Percentiles rank a stretch among this genome's conserved stretches.
Evolutionary conservation across 1,140 invertebrate species (phyloP).

Genomic region (Micrasema longulum): DNA sequence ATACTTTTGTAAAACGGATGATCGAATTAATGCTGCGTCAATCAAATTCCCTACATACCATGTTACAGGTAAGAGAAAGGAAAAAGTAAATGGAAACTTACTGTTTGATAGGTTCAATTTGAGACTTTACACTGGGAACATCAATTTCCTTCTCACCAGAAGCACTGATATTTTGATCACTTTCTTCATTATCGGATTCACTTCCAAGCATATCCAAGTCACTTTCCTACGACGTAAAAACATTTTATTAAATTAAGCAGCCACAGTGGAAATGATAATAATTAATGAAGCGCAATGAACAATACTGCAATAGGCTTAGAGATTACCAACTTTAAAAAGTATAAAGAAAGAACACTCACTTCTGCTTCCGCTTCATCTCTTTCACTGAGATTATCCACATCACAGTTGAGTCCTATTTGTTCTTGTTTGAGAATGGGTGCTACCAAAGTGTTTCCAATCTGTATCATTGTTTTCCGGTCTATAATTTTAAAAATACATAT

Average conservation of each 20-base stretch:
- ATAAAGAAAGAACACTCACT: slow-evolving; percentile 60
- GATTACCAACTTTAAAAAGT: background rate
- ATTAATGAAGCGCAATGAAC: too few species aligned
- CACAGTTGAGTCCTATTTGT: slow-evolving; percentile 70
- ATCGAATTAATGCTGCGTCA: too few species aligned
- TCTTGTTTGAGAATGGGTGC: slow-evolving; percentile 71
- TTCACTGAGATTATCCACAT: slow-evolving; percentile 78
- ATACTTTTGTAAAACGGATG: too few species aligned
- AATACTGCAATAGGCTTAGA: too few species aligned
- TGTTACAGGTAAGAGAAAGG: too few species aligned
- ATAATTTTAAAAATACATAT: slow-evolving; percentile 55
- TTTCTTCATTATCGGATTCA: slow-evolving; percentile 76
- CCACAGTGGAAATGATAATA: too few species aligned
- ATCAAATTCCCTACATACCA: too few species aligned
- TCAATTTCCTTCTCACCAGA: slow-evolving; percentile 60
- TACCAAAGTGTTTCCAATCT: slow-evolving; percentile 79
- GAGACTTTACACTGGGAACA: slow-evolving; percentile 53
- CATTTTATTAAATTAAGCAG: background rate
- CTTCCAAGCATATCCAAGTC: slow-evolving; percentile 65
- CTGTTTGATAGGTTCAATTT: slow-evolving; percentile 70
- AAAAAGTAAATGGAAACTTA: slow-evolving; percentile 56
- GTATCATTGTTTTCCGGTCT: slow-evolving; percentile 63
- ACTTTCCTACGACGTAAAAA: slow-evolving; percentile 60
- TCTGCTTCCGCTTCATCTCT: slow-evolving; percentile 87
- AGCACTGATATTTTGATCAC: slow-evolving; percentile 60